Evolutionary conservation across 2,113 vertebrate genomes (phyloP).

Genomic region (Microcebus griseorufus): DNA sequence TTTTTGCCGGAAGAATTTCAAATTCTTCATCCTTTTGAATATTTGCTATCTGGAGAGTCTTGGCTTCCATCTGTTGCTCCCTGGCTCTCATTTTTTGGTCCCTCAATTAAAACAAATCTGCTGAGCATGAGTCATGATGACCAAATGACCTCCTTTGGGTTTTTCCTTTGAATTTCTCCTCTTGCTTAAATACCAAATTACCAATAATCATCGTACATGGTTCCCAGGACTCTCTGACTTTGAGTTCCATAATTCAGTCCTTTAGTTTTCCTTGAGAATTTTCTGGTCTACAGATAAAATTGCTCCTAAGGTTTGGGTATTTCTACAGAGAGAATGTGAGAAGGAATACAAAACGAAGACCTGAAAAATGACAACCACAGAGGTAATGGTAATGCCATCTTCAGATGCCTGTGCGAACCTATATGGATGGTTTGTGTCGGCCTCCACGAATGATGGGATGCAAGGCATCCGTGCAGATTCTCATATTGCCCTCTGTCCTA

Average conservation of each 20-base stretch:
- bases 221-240: constrained; percentile 50
- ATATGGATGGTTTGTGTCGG: background rate
- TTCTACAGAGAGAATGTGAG: constrained; percentile 45
- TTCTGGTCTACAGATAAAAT: constrained; percentile 57
- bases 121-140: constrained; percentile 68
- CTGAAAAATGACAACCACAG: constrained; percentile 56
- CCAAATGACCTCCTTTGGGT: constrained; percentile 73
- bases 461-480: background rate
- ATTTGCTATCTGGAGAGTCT: constrained; percentile 64
- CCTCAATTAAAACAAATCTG: constrained; percentile 70
- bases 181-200: constrained; percentile 69
- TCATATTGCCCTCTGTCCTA: constrained; percentile 49
- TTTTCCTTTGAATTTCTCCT: constrained; percentile 61
- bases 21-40: constrained; percentile 64
- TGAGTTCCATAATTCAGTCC: constrained; percentile 57
- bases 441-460: constrained; percentile 22
- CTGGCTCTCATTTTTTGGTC: constrained; percentile 46
- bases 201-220: constrained; percentile 42
- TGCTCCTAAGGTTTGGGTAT: constrained; percentile 35
- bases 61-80: constrained; percentile 65
- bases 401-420: background rate
- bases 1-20: constrained; percentile 60
- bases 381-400: constrained; percentile 27
- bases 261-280: constrained; percentile 64
- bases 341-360: constrained; percentile 28